Conservation (phyloP, 2,888 invertebrate species). For the Erebia aethiops region DNA sequence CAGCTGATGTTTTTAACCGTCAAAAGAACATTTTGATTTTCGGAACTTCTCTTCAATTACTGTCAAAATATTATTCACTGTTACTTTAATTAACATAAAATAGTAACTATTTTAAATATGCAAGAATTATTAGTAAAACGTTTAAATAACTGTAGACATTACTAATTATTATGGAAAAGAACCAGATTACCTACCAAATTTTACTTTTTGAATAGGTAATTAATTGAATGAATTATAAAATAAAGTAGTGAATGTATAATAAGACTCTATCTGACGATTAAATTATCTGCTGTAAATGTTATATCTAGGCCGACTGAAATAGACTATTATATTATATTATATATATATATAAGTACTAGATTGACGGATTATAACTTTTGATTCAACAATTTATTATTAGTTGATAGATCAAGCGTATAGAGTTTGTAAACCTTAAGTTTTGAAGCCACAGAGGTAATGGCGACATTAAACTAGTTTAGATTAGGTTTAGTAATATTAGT, state of each 20-base stretch:
- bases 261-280: constrained; percentile 1
- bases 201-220: too few relatives aligned
- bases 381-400: constrained; percentile 25
- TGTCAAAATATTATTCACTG: not conserved
- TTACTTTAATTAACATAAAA: not conserved
- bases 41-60: not conserved
- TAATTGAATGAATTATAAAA: too few relatives aligned
- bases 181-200: too few relatives aligned
- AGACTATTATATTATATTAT: constrained; percentile 1
- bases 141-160: too few relatives aligned
- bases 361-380: constrained; percentile 33
- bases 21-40: not conserved
- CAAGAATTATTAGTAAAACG: too few relatives aligned
- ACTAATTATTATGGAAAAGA: too few relatives aligned
- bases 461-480: constrained; percentile 26
- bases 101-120: too few relatives aligned
- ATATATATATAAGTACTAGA: too few relatives aligned
- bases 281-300: not conserved
- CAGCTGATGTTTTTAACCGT: not conserved
- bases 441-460: constrained; percentile 32
- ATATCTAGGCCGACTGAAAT: constrained; percentile 33
- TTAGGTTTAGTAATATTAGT: constrained; percentile 7
- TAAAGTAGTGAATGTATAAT: too few relatives aligned
- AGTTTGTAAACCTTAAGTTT: constrained; percentile 20
- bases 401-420: constrained; percentile 31